phyloP scores from a whole-genome alignment of 2,797 vertebrate species.

The Erethizon dorsatum region DNA sequence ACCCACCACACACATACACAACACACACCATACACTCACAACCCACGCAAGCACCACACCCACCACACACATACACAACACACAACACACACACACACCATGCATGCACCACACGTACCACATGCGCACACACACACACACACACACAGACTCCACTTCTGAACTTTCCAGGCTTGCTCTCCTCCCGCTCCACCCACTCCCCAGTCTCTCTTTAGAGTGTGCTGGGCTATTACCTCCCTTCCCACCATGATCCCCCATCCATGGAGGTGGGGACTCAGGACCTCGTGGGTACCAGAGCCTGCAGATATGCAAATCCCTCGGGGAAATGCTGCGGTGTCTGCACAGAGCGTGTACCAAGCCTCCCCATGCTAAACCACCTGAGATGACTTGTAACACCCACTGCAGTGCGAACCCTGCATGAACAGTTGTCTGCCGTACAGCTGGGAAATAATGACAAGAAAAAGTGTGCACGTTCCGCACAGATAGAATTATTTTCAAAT shows the following conservation, averaged over 20 bases:
- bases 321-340: neutral
- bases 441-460: neutral
- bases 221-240: too few species aligned
- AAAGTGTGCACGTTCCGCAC: neutral
- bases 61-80: neutral
- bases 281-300: neutral
- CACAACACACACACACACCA: neutral
- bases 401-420: rapidly evolving
- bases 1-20: too few species aligned
- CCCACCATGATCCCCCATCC: neutral
- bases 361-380: neutral
- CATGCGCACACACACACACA: too few species aligned
- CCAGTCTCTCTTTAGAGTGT: neutral
- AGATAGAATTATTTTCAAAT: too few species aligned
- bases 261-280: neutral
- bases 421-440: rapidly evolving
- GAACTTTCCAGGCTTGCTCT: neutral
- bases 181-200: neutral
- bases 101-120: too few species aligned
- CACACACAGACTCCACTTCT: neutral
- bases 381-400: too few species aligned
- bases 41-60: too few species aligned
- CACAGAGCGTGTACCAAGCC: too few species aligned
- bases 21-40: too few species aligned
- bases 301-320: too few species aligned